Conservation (phyloP, 2,113 vertebrate genomes). For the Craseonycteris thonglongyai region DNA sequence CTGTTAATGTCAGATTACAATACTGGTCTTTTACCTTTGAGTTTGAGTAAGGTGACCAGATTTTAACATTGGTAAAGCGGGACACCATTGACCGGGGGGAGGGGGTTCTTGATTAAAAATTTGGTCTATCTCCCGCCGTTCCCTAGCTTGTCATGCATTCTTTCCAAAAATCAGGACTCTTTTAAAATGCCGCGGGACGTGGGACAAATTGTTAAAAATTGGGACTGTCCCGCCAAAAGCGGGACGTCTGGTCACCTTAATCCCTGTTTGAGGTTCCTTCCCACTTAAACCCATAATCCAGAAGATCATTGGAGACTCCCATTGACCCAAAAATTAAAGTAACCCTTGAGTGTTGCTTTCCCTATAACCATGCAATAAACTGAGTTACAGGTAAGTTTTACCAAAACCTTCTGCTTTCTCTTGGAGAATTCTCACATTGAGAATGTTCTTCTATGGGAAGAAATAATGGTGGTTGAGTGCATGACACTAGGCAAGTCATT, state of each 20-base stretch:
- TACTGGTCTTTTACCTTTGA: neutral
- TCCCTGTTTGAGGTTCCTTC: neutral
- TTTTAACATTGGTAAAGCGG: no score
- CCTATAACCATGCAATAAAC: neutral
- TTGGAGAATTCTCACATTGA: neutral
- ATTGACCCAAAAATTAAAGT: neutral
- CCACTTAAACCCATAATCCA: neutral
- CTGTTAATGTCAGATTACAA: neutral
- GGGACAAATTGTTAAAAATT: no score
- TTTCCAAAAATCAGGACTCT: no score
- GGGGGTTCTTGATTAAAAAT: no score
- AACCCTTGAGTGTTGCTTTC: neutral
- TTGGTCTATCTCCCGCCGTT: no score
- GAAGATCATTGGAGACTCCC: neutral
- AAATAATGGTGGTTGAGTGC: neutral
- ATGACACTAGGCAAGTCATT: neutral
- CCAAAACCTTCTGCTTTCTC: neutral
- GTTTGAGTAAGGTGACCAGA: no score
- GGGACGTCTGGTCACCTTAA: no score
- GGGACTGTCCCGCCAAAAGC: no score
- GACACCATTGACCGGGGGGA: no score
- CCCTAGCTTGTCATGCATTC: no score
- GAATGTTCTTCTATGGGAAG: neutral
- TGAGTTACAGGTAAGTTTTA: neutral
- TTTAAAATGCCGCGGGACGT: no score